These are phyloP conservation scores for Tethea ocularis DNA, from an alignment of 2,888 invertebrate genomes.

Conservation along the genomic window DNA sequence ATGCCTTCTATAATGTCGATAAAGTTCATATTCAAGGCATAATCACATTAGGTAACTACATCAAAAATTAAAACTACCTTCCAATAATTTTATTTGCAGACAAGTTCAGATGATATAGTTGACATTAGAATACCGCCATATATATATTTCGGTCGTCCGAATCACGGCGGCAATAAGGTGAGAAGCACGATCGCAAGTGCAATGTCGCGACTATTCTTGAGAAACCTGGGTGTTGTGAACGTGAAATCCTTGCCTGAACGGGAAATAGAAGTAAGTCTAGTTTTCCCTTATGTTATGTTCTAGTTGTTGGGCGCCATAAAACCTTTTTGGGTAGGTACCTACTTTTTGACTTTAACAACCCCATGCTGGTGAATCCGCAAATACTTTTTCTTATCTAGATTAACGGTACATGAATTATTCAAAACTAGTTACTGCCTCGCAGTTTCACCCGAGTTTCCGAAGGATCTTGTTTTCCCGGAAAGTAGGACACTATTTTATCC, in stretches of 20 bases:
- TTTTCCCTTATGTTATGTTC: not conserved
- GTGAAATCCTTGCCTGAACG: slow-evolving; percentile 33
- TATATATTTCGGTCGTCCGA: slow-evolving; percentile 43
- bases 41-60: not conserved
- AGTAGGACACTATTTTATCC: too few species aligned
- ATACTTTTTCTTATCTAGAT: too few species aligned
- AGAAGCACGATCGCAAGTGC: slow-evolving; percentile 27
- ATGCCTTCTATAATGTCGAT: too few species aligned
- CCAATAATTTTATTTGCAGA: slow-evolving; percentile 15
- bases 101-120: slow-evolving; percentile 52
- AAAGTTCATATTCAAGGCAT: too few species aligned
- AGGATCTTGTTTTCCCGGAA: too few species aligned
- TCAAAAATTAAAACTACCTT: not conserved
- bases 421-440: too few species aligned
- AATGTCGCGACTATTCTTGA: slow-evolving; percentile 41
- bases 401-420: too few species aligned
- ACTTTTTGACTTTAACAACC: too few species aligned
- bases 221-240: slow-evolving; percentile 47
- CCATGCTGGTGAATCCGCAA: too few species aligned
- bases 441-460: too few species aligned
- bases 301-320: not conserved
- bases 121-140: slow-evolving; percentile 44
- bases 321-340: not conserved
- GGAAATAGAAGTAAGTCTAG: slow-evolving; percentile 47
- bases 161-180: slow-evolving; percentile 41